Evolutionary conservation across 2,113 vertebrate species (phyloP).

Genomic region (Ciconia boyciana): DNA sequence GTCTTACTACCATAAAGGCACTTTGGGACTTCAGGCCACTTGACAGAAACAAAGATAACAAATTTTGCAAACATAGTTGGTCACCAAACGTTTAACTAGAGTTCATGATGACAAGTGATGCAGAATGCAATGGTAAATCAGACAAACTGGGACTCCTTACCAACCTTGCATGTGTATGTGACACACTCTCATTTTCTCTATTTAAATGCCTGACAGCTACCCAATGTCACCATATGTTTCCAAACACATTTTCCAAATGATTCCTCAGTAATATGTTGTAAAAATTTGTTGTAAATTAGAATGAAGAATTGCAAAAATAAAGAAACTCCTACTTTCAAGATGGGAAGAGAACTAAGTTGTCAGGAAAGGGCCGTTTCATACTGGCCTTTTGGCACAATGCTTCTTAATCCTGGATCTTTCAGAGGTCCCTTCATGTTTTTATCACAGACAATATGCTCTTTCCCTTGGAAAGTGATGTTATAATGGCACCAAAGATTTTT

Average conservation of each 20-base stretch:
- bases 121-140: neutral
- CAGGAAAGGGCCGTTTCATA: neutral
- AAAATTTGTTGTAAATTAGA: neutral
- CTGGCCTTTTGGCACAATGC: neutral
- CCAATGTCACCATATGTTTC: neutral
- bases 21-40: fast-evolving
- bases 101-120: neutral
- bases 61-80: neutral
- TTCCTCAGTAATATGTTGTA: neutral
- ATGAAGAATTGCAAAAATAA: neutral
- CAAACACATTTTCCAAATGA: neutral
- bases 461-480: neutral
- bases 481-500: neutral
- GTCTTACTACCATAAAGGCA: neutral
- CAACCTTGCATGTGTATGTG: neutral
- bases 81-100: neutral
- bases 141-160: neutral
- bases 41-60: neutral
- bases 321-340: neutral
- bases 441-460: neutral
- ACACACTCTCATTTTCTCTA: neutral
- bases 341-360: neutral
- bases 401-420: neutral
- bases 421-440: neutral
- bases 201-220: neutral